phyloP scores from a whole-genome alignment of 2,113 vertebrate species.

The Apteryx mantelli region DNA sequence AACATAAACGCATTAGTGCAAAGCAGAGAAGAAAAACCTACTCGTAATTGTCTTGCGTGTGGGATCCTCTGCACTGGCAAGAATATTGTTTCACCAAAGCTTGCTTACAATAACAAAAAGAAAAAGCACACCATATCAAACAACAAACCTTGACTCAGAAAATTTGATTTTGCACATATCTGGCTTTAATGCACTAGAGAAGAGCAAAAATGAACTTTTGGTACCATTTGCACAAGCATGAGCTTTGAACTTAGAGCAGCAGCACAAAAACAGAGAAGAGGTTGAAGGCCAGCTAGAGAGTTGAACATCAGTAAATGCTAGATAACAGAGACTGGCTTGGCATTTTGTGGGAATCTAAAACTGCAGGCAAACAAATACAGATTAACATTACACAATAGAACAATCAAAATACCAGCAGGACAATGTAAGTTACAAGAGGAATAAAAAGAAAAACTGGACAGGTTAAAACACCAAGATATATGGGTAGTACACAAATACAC shows the following conservation, averaged over 20 bases:
- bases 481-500: neutral
- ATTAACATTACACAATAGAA: neutral
- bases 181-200: neutral
- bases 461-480: neutral
- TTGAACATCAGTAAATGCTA: neutral
- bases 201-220: neutral
- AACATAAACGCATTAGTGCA: neutral
- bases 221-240: slow-evolving; percentile 19
- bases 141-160: neutral
- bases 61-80: slow-evolving; percentile 15
- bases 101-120: slow-evolving; percentile 1
- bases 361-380: neutral
- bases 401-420: neutral
- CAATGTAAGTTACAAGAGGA: neutral
- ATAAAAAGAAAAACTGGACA: neutral
- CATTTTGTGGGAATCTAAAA: neutral
- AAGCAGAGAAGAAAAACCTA: neutral
- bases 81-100: slow-evolving; percentile 16
- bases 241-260: slow-evolving; percentile 27
- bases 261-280: neutral
- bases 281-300: neutral
- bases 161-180: neutral
- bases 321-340: neutral
- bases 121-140: neutral
- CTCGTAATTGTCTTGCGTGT: neutral